Base-by-base conservation (phyloP, 1,140 invertebrate genomes). In the Caenorhabditis remanei region DNA sequence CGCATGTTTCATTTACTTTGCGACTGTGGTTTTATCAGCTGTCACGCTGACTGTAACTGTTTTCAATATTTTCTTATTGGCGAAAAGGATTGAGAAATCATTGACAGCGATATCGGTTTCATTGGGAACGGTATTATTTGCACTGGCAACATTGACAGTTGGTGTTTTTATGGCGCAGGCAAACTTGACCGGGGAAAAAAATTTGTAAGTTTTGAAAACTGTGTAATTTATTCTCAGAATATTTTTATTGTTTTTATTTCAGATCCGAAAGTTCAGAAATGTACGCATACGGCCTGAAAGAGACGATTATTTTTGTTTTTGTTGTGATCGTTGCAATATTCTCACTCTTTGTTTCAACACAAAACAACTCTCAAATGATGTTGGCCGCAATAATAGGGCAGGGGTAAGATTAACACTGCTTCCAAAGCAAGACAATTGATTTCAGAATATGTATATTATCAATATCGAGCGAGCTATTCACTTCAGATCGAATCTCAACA, bases 381-480 rank as follows among this genome's bases (percentile, higher is more conserved):
- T 0, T 79, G 6, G 46, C 71, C 1, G 71, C 71, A 11, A 79
- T 79, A 24, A 79, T 50, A 53, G 71, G 71, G 2, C 71, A 79
- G 53, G 71, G 71, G 71, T 79, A 50, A 48, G 8, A 1, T 32
- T 4, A 32, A 11, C 32, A n/a, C 1, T 58, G 14, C 2, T 16
- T 11, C 2, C 2, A 6, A 11, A 53, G 0, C 50, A 32, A 63
- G 32, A 63, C 8, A 21, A 32, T 32, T 2, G 32, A 21, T 58
- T 75, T 53, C 46, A 79, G 71, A 79, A 50, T 79, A 16, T 53
- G 71, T n/a, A 79, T 79, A 24, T 24, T 79, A 50, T 79, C 71
- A 79, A 79, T 79, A 50, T 79, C 71, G n/a, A 79, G 43, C 46
- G 71, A 79, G 53, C 13, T 79, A 1, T 79, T 79, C 71, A 79